These are phyloP conservation scores for Eupithecia vulgata DNA, from an alignment of 2,888 invertebrate genomes.

Conservation along the genomic window DNA sequence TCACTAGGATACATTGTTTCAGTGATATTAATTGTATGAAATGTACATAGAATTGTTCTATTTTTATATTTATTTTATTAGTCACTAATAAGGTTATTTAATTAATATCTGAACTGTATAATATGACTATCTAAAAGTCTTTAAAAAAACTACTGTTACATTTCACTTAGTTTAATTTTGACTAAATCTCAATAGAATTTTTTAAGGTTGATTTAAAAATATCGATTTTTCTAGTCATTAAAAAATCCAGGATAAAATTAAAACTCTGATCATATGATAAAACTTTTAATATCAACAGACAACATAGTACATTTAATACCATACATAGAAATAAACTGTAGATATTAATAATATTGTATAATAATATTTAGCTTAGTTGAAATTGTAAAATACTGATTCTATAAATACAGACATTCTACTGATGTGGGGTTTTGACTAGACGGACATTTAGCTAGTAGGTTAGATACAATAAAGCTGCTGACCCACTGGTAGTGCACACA, in stretches of 20 bases:
- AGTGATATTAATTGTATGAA: constrained; percentile 5
- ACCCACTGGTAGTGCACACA: too few species aligned
- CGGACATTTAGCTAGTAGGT: constrained; percentile 11
- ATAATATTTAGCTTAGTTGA: constrained; percentile 4
- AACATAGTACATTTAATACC: constrained; percentile 43
- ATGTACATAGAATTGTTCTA: neutral
- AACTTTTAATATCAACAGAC: constrained; percentile 53
- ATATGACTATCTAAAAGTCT: neutral
- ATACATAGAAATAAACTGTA: constrained; percentile 28
- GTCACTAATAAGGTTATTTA: neutral
- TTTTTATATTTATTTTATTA: neutral
- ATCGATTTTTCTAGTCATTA: neutral
- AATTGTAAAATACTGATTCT: neutral
- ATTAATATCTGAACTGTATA: neutral
- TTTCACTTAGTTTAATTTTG: neutral
- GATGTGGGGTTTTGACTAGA: constrained; percentile 24
- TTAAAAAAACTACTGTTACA: neutral
- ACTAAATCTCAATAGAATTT: neutral
- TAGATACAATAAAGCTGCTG: neutral
- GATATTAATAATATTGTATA: constrained; percentile 23
- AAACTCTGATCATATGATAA: constrained; percentile 27
- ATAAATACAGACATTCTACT: constrained; percentile 7
- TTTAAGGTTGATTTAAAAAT: neutral
- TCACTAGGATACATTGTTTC: neutral
- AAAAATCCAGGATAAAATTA: neutral